These are phyloP conservation scores for Drosophila suboccidentalis DNA, from an alignment of 2,888 invertebrate genomes.

Conservation along the genomic window DNA sequence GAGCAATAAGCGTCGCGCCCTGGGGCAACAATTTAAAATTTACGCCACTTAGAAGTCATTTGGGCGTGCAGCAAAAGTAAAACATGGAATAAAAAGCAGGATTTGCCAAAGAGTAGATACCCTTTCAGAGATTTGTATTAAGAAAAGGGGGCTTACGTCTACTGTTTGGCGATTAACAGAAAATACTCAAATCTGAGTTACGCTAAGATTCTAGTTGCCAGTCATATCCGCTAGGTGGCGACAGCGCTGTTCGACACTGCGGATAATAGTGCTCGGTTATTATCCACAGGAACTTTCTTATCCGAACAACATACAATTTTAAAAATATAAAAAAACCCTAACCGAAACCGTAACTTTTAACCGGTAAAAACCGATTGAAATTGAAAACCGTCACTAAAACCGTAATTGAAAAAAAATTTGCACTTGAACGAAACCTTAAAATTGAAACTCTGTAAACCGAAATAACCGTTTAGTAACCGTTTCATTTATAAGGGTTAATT, in stretches of 20 bases:
- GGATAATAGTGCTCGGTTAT: background rate
- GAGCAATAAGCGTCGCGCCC: slow-evolving; percentile 45
- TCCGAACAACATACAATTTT: too few species aligned
- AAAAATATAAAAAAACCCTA: too few species aligned
- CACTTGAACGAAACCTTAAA: too few species aligned
- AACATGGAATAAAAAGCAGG: slow-evolving; percentile 20
- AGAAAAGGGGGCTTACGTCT: slow-evolving; percentile 8
- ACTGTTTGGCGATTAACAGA: background rate
- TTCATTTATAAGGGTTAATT: too few species aligned
- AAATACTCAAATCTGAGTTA: background rate
- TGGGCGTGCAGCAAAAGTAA: slow-evolving; percentile 62
- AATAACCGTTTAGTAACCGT: too few species aligned
- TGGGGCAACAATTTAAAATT: slow-evolving; percentile 72
- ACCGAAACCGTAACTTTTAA: too few species aligned
- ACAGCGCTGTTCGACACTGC: background rate
- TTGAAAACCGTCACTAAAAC: too few species aligned
- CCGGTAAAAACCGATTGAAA: too few species aligned
- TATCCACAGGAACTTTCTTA: background rate
- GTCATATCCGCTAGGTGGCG: slow-evolving; percentile 5
- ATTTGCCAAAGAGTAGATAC: slow-evolving; percentile 18
- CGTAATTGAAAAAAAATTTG: too few species aligned
- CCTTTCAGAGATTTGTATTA: slow-evolving; percentile 19
- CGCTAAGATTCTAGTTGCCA: background rate
- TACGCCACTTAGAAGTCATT: slow-evolving; percentile 76
- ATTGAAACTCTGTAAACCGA: too few species aligned